phyloP scores from a whole-genome alignment of 2,797 vertebrate genomes.

The Hippocampus kuda region DNA sequence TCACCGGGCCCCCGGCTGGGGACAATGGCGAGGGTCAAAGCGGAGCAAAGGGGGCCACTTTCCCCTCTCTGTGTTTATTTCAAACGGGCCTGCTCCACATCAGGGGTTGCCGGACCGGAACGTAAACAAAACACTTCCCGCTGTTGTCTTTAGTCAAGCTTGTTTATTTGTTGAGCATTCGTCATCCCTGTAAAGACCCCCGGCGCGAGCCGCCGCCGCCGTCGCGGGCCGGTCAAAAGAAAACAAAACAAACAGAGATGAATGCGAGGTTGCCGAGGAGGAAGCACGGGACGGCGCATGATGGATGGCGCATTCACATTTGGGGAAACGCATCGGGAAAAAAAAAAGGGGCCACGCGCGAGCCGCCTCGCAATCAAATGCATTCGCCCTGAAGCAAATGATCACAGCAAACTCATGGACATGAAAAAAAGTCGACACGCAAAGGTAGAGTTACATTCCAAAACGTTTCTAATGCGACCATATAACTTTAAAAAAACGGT shows the following conservation, averaged over 20 bases:
- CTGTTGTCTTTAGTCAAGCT: conserved; percentile 35
- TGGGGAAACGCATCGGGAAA: conserved; percentile 30
- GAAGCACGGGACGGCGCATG: conserved; percentile 43
- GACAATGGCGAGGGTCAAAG: conserved; percentile 65
- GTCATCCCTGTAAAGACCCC: conserved; percentile 26
- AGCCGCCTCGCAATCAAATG: conserved; percentile 1
- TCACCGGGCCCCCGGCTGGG: conserved; percentile 62
- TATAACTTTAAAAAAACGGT: no score
- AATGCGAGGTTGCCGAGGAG: conserved; percentile 32
- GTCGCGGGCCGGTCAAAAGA: conserved; percentile 36
- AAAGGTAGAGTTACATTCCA: no score
- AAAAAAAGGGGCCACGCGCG: conserved; percentile 8
- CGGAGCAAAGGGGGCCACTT: conserved; percentile 42
- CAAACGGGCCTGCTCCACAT: conserved; percentile 26
- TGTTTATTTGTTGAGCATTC: conserved; percentile 51
- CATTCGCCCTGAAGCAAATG: neutral
- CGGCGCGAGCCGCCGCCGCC: neutral
- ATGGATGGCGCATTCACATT: conserved; percentile 43
- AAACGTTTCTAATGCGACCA: no score
- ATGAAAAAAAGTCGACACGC: neutral
- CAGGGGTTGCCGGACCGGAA: conserved; percentile 20
- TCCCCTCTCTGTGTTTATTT: conserved; percentile 43
- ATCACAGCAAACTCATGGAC: neutral
- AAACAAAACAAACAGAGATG: conserved; percentile 23
- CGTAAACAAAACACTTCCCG: conserved; percentile 47